Percentiles rank a stretch among this genome's conserved stretches.
phyloP scores from a whole-genome alignment of 2,888 invertebrate genomes.

The Hirtodrosophila cameraria region DNA sequence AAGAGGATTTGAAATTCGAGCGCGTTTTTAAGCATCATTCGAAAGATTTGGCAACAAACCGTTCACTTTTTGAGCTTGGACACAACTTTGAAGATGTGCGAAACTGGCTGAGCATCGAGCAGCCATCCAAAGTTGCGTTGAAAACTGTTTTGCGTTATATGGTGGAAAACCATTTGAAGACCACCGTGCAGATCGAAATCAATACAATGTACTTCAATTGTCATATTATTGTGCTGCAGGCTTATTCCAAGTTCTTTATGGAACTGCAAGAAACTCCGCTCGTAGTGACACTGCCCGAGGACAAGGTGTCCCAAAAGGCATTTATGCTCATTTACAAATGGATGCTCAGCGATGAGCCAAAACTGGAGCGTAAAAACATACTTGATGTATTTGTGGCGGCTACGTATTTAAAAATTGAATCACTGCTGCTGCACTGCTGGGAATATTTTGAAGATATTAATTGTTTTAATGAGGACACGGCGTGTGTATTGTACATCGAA shows the following conservation, averaged over 20 bases:
- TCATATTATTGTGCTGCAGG: conserved; percentile 76
- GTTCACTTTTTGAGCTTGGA: conserved; percentile 52
- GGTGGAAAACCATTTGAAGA: conserved; percentile 54
- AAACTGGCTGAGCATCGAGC: conserved; percentile 41
- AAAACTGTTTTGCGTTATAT: conserved; percentile 52
- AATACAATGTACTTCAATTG: conserved; percentile 68
- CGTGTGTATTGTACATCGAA: conserved; percentile 81
- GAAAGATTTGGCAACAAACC: conserved; percentile 11
- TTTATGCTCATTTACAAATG: conserved; percentile 91
- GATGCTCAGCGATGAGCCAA: conserved; percentile 90
- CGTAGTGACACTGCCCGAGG: conserved; percentile 53
- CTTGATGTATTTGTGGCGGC: conserved; percentile 61
- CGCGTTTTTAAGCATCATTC: conserved; percentile 14
- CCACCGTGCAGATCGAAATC: conserved; percentile 58
- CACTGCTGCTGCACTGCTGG: conserved; percentile 85
- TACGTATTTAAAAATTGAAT: conserved; percentile 68
- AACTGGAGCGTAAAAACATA: conserved; percentile 84
- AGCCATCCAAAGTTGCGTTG: conserved; percentile 38
- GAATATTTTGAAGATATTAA: conserved; percentile 89
- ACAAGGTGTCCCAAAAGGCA: conserved; percentile 85
- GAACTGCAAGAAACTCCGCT: conserved; percentile 37
- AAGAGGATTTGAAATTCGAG: conserved; percentile 49
- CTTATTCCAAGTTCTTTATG: conserved; percentile 78
- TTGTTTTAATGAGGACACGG: conserved; percentile 89
- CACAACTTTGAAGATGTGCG: conserved; percentile 56